Base-by-base conservation (phyloP, 2,113 vertebrate genomes). In the Bujurquina vittata region DNA sequence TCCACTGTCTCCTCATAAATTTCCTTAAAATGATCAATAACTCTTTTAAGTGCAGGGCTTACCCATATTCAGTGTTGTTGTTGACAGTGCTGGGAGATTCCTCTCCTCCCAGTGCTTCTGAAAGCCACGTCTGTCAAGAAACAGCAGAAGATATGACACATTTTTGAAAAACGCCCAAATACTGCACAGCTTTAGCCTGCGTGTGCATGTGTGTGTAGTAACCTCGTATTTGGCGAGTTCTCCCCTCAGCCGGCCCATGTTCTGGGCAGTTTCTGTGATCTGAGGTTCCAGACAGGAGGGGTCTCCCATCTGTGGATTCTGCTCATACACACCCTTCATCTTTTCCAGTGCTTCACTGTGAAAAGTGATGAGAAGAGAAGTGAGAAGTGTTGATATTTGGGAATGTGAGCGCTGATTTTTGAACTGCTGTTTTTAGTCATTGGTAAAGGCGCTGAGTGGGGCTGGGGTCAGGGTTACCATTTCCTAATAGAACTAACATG, bases 241-340 rank as follows among this genome's bases (percentile, higher is more conserved):
- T 91, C 96, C 97, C 84, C 87, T 95, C 61, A 99, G 95, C 40
- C 96, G 96, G 72, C 95, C 95, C 54, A 98, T 96, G 88, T 96
- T 97, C 89, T 96, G 96, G 88, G 96, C 91, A 0, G 97, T 98
- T 89, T 99, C 96, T 55, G 94, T 94, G 93, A 99, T 96, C 95
- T 97, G 97, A 75, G 98, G 98, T 84, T 98, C 96, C 94, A 99
- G 95, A 86, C 97, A 97, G 91, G 96, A 88, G 22, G 98, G 97
- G 87, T 99, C 97, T 54, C 98, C 98, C 96, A 99, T 96, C 92
- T 97, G 96, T n/a, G 97, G 94, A 89, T 97, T 99, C 93, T 97
- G 96, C 92, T 97, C 97, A 77, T 99, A 99, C 17, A 98, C 98
- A 35, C 96, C 97, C 94, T 97, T 98, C 98, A 99, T 99, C 96